Percentiles rank a stretch among this genome's conserved stretches.
Evolutionary conservation across 2,888 invertebrate species (phyloP).

Genomic region (Ophraella communa): DNA sequence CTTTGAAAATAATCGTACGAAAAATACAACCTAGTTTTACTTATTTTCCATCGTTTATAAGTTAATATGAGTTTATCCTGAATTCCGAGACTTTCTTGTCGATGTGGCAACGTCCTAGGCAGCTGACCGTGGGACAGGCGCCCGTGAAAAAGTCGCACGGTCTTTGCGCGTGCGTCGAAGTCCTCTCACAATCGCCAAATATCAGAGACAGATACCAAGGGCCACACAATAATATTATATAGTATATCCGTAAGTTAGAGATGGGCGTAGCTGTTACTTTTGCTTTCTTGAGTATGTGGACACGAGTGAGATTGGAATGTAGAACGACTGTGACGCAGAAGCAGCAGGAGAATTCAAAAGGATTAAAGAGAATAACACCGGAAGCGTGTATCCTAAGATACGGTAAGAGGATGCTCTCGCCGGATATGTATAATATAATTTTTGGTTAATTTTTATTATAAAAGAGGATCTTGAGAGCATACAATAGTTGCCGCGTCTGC

Average conservation of each 20-base stretch:
- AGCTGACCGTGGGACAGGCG: constrained; percentile 65
- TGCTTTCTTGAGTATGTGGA: constrained; percentile 1
- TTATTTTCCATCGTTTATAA: no score
- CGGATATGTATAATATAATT: background rate
- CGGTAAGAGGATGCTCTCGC: background rate
- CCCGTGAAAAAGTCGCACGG: constrained; percentile 73
- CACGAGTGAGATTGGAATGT: background rate
- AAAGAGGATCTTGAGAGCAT: no score
- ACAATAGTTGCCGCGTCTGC: no score
- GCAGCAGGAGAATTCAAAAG: background rate
- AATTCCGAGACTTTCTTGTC: background rate
- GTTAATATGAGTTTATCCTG: background rate
- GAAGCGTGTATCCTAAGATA: background rate
- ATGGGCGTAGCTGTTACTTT: constrained; percentile 20
- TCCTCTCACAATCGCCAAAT: constrained; percentile 45
- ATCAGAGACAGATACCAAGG: constrained; percentile 46
- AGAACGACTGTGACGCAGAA: background rate
- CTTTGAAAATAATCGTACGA: no score
- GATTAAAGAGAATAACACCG: background rate
- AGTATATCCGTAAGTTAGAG: constrained; percentile 18
- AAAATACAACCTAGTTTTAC: no score
- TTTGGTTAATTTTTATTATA: no score
- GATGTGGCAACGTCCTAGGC: constrained; percentile 41
- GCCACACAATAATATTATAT: constrained; percentile 39
- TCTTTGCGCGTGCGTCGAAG: constrained; percentile 60